Percentiles rank a stretch among this genome's conserved stretches.
Evolutionary conservation across 2,113 vertebrate genomes (phyloP).

Genomic region (Anoura caudifer): DNA sequence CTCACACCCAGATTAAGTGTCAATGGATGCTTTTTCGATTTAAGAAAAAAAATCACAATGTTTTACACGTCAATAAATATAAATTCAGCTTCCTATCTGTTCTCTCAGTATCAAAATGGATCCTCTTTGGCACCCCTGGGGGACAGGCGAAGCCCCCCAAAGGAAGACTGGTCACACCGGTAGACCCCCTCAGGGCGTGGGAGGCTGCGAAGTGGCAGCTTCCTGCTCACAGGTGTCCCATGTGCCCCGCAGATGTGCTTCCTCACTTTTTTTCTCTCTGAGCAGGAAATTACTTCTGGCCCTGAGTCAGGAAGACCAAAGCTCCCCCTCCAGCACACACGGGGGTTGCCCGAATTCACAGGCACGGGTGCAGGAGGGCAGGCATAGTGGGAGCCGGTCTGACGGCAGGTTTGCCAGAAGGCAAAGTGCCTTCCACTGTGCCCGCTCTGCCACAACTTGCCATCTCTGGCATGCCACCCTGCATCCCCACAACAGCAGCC

Average conservation of each 20-base stretch:
- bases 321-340: neutral
- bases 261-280: neutral
- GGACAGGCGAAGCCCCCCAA: neutral
- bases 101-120: neutral
- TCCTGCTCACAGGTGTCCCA: neutral
- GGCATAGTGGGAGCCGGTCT: fast-evolving
- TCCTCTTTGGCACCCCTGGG: neutral
- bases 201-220: fast-evolving
- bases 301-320: neutral
- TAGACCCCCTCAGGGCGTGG: fast-evolving
- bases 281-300: neutral
- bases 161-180: neutral
- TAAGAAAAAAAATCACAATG: neutral
- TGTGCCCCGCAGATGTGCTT: neutral
- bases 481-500: fast-evolving
- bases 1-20: neutral
- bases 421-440: fast-evolving
- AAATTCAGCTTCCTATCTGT: neutral
- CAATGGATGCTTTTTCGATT: neutral
- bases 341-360: neutral
- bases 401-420: neutral
- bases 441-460: fast-evolving
- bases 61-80: neutral
- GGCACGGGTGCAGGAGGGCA: fast-evolving
- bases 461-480: neutral